phyloP scores from a whole-genome alignment of 2,888 invertebrate species.

The Dromius quadrimaculatus region DNA sequence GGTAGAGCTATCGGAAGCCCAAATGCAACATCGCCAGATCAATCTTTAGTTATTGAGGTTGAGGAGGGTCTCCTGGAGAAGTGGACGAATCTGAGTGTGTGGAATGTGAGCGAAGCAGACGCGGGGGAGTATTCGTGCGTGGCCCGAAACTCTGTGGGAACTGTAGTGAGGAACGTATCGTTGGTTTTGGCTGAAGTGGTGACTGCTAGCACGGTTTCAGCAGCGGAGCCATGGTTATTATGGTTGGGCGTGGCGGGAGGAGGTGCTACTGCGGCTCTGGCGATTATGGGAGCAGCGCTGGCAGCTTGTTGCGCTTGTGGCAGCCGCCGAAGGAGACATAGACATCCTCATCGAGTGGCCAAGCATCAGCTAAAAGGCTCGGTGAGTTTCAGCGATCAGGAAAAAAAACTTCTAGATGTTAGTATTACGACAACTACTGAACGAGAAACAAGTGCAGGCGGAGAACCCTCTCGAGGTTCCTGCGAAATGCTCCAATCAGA shows the following conservation, averaged over 20 bases:
- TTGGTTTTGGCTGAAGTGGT: conserved; percentile 77
- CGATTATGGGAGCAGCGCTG: conserved; percentile 73
- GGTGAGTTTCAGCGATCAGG: conserved; percentile 88
- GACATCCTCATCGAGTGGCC: conserved; percentile 68
- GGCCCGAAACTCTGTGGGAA: conserved; percentile 77
- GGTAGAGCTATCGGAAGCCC: conserved; percentile 73
- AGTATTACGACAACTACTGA: conserved; percentile 80
- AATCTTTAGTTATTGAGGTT: conserved; percentile 64
- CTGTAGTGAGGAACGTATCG: conserved; percentile 73
- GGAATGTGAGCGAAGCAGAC: conserved; percentile 83
- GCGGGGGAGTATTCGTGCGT: conserved; percentile 88
- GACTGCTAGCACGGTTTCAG: conserved; percentile 82
- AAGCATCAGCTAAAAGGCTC: conserved; percentile 82
- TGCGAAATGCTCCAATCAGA: conserved; percentile 71
- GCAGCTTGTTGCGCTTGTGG: conserved; percentile 70
- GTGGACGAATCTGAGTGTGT: conserved; percentile 87
- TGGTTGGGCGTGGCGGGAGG: conserved; percentile 79
- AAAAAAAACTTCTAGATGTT: conserved; percentile 86
- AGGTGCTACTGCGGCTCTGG: conserved; percentile 75
- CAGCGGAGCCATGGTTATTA: conserved; percentile 80
- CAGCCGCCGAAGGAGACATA: conserved; percentile 67
- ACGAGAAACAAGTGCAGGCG: conserved; percentile 66
- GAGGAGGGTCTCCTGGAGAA: conserved; percentile 67
- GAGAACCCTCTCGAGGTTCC: conserved; percentile 69
- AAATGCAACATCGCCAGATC: conserved; percentile 68